Evolutionary conservation across 2,888 invertebrate genomes (phyloP).

Genomic region (Elmis aenea): DNA sequence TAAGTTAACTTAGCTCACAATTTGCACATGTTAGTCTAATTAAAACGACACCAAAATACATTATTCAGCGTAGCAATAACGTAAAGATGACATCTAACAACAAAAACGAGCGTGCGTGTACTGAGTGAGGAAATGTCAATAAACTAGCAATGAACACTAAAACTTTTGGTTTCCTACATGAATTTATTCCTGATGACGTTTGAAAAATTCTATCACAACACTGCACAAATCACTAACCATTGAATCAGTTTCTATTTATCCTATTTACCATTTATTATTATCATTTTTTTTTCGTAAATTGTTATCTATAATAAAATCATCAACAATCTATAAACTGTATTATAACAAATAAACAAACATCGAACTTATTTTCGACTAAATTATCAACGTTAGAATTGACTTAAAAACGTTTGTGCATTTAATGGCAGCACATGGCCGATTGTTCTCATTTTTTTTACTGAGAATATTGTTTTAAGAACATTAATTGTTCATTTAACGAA

Average conservation of each 20-base stretch:
- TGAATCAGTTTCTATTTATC: conserved; percentile 18
- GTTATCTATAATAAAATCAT: conserved; percentile 17
- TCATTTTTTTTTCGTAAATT: conserved; percentile 21
- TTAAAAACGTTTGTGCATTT: conserved; percentile 28
- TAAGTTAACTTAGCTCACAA: conserved; percentile 33
- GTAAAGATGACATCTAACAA: no score
- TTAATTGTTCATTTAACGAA: no score
- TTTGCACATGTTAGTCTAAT: no score
- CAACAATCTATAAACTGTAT: conserved; percentile 20
- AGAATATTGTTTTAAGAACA: no score
- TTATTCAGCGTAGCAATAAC: no score
- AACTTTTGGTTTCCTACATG: no score
- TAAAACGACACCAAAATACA: no score
- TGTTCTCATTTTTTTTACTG: conserved; percentile 7
- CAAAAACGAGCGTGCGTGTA: no score
- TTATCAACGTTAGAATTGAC: conserved; percentile 35
- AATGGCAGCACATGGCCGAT: conserved; percentile 12
- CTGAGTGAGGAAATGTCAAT: no score
- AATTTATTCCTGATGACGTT: no score
- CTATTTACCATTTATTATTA: conserved; percentile 21
- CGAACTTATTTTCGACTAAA: conserved; percentile 34
- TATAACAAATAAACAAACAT: conserved; percentile 16
- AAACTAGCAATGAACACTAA: no score
- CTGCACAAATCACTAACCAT: conserved; percentile 19
- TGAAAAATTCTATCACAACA: conserved; percentile 17